These are phyloP conservation scores for Ptychoptera albimana DNA, from an alignment of 2,888 invertebrate species.

Conservation along the genomic window DNA sequence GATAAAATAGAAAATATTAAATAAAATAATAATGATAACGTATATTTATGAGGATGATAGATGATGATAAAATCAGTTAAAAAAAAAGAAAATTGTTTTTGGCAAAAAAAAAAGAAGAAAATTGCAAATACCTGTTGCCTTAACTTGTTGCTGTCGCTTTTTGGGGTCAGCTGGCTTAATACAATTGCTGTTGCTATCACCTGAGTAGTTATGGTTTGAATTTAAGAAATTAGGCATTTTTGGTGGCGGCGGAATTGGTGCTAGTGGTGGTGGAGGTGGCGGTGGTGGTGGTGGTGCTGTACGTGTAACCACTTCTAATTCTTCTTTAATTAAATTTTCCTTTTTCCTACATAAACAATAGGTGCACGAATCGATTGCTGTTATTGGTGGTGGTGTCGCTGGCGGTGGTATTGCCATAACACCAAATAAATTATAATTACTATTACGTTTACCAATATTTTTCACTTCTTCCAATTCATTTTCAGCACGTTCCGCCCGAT, in stretches of 20 bases:
- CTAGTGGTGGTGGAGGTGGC: conserved; percentile 22
- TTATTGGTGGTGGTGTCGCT: neutral
- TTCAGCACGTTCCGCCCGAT: conserved; percentile 37
- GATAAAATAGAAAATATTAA: conserved; percentile 10
- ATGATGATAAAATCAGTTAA: neutral
- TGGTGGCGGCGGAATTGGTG: conserved; percentile 21
- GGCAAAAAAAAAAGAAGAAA: conserved; percentile 4
- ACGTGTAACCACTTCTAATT: conserved; percentile 19
- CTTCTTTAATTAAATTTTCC: neutral
- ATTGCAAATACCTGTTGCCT: conserved; percentile 28
- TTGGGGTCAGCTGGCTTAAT: too few relatives aligned
- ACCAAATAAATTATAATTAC: too few relatives aligned
- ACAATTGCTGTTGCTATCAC: too few relatives aligned
- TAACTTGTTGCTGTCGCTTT: conserved; percentile 19
- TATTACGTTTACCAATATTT: conserved; percentile 1
- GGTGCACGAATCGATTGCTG: neutral
- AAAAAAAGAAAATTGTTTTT: neutral
- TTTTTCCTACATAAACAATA: neutral
- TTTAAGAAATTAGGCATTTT: conserved; percentile 20
- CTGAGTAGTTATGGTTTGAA: conserved; percentile 12
- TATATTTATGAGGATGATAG: neutral
- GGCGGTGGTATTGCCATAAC: too few relatives aligned
- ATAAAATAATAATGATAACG: conserved; percentile 4
- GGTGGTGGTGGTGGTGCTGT: conserved; percentile 21
- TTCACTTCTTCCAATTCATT: conserved; percentile 22